phyloP scores from a whole-genome alignment of 2,888 invertebrate genomes.

The Lutraria lutraria region DNA sequence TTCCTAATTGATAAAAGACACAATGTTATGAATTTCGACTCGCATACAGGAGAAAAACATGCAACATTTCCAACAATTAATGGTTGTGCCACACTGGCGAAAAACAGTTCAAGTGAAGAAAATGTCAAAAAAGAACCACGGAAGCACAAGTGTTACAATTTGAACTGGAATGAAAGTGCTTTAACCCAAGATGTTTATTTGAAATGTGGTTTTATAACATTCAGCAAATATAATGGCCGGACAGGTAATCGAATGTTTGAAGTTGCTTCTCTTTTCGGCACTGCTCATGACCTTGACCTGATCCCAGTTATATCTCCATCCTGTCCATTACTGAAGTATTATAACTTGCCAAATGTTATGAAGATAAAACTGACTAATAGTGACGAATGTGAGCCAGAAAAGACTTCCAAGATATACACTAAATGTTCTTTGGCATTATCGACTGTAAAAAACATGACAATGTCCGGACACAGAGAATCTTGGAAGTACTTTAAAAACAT shows the following conservation, averaged over 20 bases:
- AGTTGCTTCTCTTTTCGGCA: constrained; percentile 64
- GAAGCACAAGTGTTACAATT: constrained; percentile 1
- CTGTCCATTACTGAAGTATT: neutral
- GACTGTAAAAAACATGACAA: constrained; percentile 32
- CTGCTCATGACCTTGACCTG: constrained; percentile 45
- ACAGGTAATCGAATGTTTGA: constrained; percentile 69
- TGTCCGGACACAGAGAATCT: constrained; percentile 55
- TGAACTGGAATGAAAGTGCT: neutral
- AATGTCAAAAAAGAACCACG: neutral
- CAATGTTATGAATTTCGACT: no score
- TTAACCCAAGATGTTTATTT: neutral
- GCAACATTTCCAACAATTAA: no score
- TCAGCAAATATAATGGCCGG: constrained; percentile 39
- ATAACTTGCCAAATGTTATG: constrained; percentile 18
- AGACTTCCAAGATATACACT: neutral
- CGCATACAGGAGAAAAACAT: no score
- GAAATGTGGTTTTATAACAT: constrained; percentile 5
- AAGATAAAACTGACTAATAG: neutral
- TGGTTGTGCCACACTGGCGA: no score
- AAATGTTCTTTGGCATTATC: neutral
- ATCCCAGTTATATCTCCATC: constrained; percentile 38
- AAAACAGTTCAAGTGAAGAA: neutral
- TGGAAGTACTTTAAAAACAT: constrained; percentile 62
- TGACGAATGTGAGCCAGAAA: neutral
- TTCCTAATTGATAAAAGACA: no score